Conservation (phyloP, 2,113 vertebrate species). For the Sterrhoptilus dennistouni region DNA sequence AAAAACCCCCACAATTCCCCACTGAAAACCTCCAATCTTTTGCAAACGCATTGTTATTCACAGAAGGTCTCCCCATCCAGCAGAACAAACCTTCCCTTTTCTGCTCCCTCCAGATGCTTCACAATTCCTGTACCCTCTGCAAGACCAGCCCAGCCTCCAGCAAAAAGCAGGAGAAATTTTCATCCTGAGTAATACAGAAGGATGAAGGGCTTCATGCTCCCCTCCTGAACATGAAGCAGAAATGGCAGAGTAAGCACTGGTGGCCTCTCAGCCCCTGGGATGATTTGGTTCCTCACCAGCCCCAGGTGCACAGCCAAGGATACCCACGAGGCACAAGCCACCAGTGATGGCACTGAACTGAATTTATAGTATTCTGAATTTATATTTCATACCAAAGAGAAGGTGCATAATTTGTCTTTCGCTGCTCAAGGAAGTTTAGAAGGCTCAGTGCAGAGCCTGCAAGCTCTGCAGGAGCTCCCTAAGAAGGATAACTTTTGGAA, state of each 20-base stretch:
- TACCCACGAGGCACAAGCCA: not conserved
- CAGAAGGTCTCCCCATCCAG: not conserved
- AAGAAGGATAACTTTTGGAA: not conserved
- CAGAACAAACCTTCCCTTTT: not conserved
- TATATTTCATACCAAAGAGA: not conserved
- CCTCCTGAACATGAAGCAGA: not conserved
- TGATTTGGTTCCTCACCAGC: not conserved
- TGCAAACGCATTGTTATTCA: constrained; percentile 22
- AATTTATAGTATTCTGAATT: not conserved
- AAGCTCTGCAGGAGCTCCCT: not conserved
- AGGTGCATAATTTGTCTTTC: not conserved
- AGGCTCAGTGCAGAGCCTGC: not conserved
- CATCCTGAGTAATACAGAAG: not conserved
- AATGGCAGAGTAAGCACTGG: not conserved
- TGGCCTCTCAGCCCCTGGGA: not conserved
- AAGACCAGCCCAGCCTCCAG: not conserved
- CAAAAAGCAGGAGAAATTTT: not conserved
- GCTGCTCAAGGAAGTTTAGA: not conserved
- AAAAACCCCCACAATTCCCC: not conserved
- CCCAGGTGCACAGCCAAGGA: not conserved
- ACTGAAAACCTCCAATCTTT: constrained; percentile 35
- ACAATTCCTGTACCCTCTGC: not conserved
- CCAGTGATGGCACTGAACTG: not conserved
- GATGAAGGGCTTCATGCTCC: rapidly evolving
- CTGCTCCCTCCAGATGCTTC: not conserved